Conservation (phyloP, 2,113 vertebrate genomes). For the Monarcha castaneiventris region DNA sequence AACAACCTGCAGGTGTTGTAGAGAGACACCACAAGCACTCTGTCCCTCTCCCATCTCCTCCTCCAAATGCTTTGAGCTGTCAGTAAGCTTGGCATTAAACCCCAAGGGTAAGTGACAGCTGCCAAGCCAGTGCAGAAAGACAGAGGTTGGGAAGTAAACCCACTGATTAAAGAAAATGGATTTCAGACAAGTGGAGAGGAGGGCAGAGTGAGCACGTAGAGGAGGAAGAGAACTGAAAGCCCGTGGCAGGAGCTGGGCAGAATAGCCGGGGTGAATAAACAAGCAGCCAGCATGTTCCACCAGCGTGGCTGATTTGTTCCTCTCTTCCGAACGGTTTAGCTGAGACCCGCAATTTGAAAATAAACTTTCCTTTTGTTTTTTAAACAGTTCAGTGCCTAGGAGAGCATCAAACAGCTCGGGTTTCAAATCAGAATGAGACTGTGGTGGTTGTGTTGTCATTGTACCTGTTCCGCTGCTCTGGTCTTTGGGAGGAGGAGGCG, state of each 20-base stretch:
- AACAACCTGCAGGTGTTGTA: background rate
- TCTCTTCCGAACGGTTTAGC: background rate
- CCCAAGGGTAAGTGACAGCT: background rate
- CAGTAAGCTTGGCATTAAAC: background rate
- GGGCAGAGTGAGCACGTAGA: background rate
- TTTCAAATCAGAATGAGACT: slow-evolving; percentile 24
- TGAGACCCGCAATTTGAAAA: background rate
- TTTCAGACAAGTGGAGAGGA: background rate
- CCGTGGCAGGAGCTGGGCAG: background rate
- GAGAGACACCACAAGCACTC: background rate
- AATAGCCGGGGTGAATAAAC: background rate
- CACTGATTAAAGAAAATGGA: background rate
- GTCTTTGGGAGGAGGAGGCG: slow-evolving; percentile 40
- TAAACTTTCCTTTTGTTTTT: slow-evolving; percentile 49
- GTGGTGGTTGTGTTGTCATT: slow-evolving; percentile 23
- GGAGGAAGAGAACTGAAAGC: background rate
- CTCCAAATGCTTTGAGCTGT: background rate
- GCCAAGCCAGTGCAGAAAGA: background rate
- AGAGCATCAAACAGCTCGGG: background rate
- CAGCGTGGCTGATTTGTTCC: background rate
- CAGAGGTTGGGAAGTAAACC: background rate
- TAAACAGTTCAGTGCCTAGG: slow-evolving; percentile 24
- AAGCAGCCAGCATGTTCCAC: background rate
- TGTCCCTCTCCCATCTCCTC: background rate
- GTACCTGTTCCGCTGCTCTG: slow-evolving; percentile 46